phyloP scores from a whole-genome alignment of 1,140 invertebrate species.

The Batillaria attramentaria region DNA sequence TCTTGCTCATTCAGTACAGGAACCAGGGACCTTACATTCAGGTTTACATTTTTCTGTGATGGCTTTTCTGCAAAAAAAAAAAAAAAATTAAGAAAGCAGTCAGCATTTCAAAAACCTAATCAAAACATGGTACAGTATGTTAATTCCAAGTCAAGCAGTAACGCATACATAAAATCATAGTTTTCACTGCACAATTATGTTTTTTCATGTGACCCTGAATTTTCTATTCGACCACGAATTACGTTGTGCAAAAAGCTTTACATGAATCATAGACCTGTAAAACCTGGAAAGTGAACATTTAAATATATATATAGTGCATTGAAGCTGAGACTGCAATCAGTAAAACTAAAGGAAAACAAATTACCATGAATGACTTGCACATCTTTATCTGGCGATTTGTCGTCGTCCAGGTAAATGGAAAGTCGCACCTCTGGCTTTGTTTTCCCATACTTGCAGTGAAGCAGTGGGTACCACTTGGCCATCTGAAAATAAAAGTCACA shows the following conservation, averaged over 20 bases:
- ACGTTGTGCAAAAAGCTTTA: no score
- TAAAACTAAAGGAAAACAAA: slow-evolving; percentile 36
- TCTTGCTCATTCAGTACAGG: slow-evolving; percentile 70
- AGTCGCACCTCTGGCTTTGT: slow-evolving; percentile 71
- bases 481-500: no score
- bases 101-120: background rate
- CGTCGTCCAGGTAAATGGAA: slow-evolving; percentile 71
- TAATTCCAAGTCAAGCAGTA: background rate
- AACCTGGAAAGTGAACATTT: no score
- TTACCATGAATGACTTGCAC: slow-evolving; percentile 18
- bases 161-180: no score
- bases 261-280: no score
- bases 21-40: slow-evolving; percentile 58
- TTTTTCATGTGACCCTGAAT: no score
- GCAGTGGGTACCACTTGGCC: slow-evolving; percentile 71
- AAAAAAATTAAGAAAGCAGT: slow-evolving; percentile 16
- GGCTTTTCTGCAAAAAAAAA: background rate
- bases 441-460: slow-evolving; percentile 73
- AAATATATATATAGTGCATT: no score
- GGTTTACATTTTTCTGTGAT: slow-evolving; percentile 16
- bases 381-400: slow-evolving; percentile 36
- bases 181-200: no score
- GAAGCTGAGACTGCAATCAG: no score
- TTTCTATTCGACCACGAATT: no score
- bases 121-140: background rate